Evolutionary conservation across 2,888 invertebrate genomes (phyloP).

Genomic region (Chloroclysta siterata): DNA sequence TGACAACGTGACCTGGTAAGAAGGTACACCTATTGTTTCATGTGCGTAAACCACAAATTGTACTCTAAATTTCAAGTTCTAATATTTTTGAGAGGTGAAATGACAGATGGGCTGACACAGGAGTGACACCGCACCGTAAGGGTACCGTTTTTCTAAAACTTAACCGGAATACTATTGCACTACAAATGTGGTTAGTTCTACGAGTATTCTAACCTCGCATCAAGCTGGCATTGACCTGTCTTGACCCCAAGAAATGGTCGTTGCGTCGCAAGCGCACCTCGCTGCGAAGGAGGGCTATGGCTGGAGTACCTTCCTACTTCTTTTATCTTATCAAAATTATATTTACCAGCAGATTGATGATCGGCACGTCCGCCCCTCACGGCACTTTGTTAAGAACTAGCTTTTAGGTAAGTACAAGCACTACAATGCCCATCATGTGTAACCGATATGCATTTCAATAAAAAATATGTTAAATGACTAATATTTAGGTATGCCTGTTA

Average conservation of each 20-base stretch:
- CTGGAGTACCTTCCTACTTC: slow-evolving; percentile 40
- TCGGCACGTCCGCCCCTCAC: slow-evolving; percentile 29
- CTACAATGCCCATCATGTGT: slow-evolving; percentile 1
- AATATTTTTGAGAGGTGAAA: no score
- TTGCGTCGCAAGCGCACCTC: slow-evolving; percentile 37
- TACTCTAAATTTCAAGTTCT: no score
- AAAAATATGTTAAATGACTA: not conserved
- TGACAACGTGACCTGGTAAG: no score
- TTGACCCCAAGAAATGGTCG: slow-evolving; percentile 54
- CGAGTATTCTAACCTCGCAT: slow-evolving; percentile 45
- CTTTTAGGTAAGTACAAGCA: slow-evolving; percentile 11
- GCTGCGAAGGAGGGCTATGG: slow-evolving; percentile 54
- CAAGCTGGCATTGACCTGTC: slow-evolving; percentile 64
- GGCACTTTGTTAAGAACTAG: slow-evolving; percentile 21
- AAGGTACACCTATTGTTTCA: no score
- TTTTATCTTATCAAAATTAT: slow-evolving; percentile 36
- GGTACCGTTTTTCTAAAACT: no score
- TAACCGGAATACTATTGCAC: no score
- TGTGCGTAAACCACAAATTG: no score
- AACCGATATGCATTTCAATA: slow-evolving; percentile 1
- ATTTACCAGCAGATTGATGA: slow-evolving; percentile 22
- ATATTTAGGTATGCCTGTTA: not conserved
- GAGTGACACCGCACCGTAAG: no score
- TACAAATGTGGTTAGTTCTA: not conserved
- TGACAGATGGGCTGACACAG: no score